These are phyloP conservation scores for Tiaroga cobitis DNA, from an alignment of 2,797 vertebrate species.

Conservation along the genomic window DNA sequence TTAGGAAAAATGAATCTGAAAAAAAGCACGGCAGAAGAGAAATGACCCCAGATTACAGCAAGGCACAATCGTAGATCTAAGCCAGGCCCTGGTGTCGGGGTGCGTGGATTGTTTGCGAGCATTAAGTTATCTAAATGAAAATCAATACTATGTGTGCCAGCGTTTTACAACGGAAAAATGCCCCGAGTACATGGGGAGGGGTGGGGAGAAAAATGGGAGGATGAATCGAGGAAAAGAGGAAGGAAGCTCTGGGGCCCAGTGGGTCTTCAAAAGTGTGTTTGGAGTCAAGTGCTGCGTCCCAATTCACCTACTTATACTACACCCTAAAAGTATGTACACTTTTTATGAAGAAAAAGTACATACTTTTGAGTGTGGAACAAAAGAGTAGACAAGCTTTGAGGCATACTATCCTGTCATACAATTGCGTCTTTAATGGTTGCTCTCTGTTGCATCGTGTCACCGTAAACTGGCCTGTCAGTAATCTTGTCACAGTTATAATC, in stretches of 20 bases:
- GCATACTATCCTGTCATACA: too few species aligned
- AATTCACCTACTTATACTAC: too few species aligned
- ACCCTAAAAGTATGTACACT: too few species aligned
- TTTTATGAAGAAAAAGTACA: too few species aligned
- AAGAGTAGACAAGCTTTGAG: too few species aligned
- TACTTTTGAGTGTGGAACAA: too few species aligned
- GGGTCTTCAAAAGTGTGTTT: constrained; percentile 60
- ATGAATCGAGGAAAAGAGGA: constrained; percentile 40
- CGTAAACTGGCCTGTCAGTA: too few species aligned
- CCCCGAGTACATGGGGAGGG: constrained; percentile 73
- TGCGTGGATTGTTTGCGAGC: constrained; percentile 89
- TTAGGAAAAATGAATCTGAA: constrained; percentile 93
- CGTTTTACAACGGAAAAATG: constrained; percentile 86
- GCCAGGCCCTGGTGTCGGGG: constrained; percentile 79
- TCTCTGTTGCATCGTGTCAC: too few species aligned
- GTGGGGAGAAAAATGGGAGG: constrained; percentile 31
- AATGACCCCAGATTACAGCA: constrained; percentile 88
- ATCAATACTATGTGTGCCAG: constrained; percentile 94
- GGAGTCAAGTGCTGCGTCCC: constrained; percentile 65
- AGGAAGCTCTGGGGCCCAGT: constrained; percentile 45
- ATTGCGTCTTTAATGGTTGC: too few species aligned
- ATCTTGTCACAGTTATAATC: too few species aligned
- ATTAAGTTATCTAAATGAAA: constrained; percentile 99
- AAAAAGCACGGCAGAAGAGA: constrained; percentile 84
- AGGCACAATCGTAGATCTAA: constrained; percentile 84